Evolutionary conservation across 2,113 vertebrate species (phyloP).

Genomic region (Promerops cafer): DNA sequence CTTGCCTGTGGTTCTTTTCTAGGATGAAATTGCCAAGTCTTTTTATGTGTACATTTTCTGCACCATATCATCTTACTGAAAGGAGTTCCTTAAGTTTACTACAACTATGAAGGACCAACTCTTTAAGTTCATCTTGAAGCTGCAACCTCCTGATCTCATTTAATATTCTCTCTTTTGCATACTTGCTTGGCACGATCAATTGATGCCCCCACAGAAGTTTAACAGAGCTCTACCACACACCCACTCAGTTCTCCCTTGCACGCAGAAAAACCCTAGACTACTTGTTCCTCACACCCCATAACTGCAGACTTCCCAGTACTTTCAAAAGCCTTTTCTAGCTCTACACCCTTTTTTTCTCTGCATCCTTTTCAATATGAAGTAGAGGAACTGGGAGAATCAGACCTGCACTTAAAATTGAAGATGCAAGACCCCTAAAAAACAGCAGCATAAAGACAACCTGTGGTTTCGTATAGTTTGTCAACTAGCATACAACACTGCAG

Average conservation of each 20-base stretch:
- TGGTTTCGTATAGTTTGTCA: background rate
- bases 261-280: background rate
- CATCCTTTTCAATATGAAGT: background rate
- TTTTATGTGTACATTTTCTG: background rate
- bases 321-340: background rate
- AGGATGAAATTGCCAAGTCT: background rate
- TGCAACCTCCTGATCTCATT: background rate
- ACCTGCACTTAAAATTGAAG: background rate
- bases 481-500: background rate
- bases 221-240: background rate
- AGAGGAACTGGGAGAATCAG: background rate
- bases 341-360: background rate
- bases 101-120: background rate
- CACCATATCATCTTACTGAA: background rate
- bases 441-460: background rate
- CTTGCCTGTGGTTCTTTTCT: background rate
- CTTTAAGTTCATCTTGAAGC: background rate
- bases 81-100: background rate
- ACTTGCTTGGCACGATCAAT: background rate
- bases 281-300: background rate
- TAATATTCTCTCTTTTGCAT: background rate
- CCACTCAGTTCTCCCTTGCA: background rate
- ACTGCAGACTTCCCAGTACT: background rate
- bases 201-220: background rate
- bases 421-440: background rate